These are phyloP conservation scores for Eupithecia pulchellata DNA, from an alignment of 2,888 invertebrate species.

Conservation along the genomic window DNA sequence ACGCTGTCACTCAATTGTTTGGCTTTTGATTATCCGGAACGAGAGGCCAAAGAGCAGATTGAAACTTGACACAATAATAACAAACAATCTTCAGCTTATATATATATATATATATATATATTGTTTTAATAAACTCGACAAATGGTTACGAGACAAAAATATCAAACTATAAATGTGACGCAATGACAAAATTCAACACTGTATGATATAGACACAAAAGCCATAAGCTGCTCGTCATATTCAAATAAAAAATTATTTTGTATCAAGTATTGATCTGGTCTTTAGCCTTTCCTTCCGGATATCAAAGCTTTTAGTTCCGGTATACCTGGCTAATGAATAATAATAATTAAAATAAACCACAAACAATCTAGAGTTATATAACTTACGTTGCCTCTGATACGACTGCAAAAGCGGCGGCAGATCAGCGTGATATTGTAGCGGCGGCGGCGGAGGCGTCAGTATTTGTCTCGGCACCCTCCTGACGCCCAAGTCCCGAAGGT, in stretches of 20 bases:
- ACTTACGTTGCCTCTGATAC: slow-evolving; percentile 71
- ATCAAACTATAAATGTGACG: no score
- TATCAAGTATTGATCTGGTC: no score
- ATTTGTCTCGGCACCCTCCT: slow-evolving; percentile 73
- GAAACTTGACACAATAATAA: background rate
- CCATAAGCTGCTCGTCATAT: no score
- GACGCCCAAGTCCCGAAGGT: slow-evolving; percentile 73
- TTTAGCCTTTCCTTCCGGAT: no score
- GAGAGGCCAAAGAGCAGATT: background rate
- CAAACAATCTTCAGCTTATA: no score
- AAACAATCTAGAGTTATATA: background rate
- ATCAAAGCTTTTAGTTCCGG: no score
- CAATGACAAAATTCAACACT: no score
- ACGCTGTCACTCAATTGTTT: slow-evolving; percentile 48
- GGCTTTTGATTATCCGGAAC: background rate
- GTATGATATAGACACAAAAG: no score
- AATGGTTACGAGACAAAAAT: no score
- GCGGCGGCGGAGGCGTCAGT: slow-evolving; percentile 64
- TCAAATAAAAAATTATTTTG: no score
- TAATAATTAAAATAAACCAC: background rate
- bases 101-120: no score
- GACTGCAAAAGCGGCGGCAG: slow-evolving; percentile 61
- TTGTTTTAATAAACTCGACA: no score
- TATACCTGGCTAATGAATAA: background rate
- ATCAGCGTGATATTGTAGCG: slow-evolving; percentile 62